phyloP scores from a whole-genome alignment of 2,888 invertebrate genomes.

The Plusia festucae region DNA sequence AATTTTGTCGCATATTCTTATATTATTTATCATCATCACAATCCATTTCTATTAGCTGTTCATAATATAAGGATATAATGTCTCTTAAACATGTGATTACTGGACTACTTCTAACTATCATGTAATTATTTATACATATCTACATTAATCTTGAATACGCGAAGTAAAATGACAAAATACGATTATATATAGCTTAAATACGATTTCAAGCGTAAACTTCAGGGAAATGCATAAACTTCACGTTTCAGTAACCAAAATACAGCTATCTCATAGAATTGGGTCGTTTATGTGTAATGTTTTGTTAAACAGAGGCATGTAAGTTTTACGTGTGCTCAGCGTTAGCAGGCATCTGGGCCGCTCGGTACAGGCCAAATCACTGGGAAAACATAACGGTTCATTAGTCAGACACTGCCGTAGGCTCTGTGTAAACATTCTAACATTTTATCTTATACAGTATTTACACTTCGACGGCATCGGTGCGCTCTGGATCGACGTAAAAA shows the following conservation, averaged over 20 bases:
- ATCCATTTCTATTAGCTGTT: no score
- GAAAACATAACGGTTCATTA: constrained; percentile 89
- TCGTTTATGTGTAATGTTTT: constrained; percentile 62
- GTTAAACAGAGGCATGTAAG: constrained; percentile 59
- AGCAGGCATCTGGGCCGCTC: constrained; percentile 65
- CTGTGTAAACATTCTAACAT: constrained; percentile 79
- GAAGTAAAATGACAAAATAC: no score
- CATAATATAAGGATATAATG: no score
- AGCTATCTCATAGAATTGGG: constrained; percentile 27
- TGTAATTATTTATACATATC: no score
- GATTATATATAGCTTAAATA: no score
- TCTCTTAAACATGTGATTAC: no score
- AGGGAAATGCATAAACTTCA: constrained; percentile 13
- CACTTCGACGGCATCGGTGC: constrained; percentile 69
- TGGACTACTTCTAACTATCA: no score
- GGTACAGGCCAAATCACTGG: constrained; percentile 78
- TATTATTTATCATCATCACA: no score
- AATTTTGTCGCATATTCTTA: no score
- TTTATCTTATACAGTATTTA: constrained; percentile 81
- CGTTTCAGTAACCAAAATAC: constrained; percentile 33
- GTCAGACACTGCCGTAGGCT: constrained; percentile 73
- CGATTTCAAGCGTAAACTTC: constrained; percentile 2
- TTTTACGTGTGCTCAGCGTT: constrained; percentile 46
- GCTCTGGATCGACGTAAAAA: constrained; percentile 63
- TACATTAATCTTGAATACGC: no score